Evolutionary conservation across 2,888 invertebrate species (phyloP).

Genomic region (Pseudoips prasinana): DNA sequence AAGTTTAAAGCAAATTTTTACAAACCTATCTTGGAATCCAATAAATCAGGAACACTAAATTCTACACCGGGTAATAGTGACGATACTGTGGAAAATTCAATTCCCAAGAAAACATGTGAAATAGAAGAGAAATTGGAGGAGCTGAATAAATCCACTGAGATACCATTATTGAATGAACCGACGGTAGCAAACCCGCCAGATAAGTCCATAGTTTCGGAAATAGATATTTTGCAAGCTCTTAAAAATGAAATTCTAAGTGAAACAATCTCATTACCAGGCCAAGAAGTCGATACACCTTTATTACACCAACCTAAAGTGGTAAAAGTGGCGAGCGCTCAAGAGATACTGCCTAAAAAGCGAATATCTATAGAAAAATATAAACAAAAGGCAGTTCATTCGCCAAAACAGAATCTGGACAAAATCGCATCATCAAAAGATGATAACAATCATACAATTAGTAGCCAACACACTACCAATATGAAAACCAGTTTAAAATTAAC

Average conservation of each 20-base stretch:
- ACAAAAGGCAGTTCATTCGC: constrained; percentile 46
- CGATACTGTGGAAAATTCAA: too few relatives aligned
- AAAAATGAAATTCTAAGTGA: constrained; percentile 74
- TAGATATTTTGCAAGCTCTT: constrained; percentile 73
- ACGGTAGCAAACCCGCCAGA: constrained; percentile 34
- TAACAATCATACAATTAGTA: not conserved
- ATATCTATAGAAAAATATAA: constrained; percentile 77
- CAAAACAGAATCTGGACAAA: constrained; percentile 26
- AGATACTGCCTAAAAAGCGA: constrained; percentile 61
- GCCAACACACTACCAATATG: constrained; percentile 19
- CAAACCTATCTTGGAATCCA: constrained; percentile 38
- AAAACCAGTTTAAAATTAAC: constrained; percentile 72
- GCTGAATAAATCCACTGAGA: constrained; percentile 39
- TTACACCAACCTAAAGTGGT: constrained; percentile 70
- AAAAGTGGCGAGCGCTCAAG: constrained; percentile 59
- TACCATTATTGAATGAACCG: constrained; percentile 59
- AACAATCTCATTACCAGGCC: constrained; percentile 46
- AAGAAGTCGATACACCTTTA: constrained; percentile 53
- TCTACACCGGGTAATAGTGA: too few relatives aligned
- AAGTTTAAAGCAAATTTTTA: constrained; percentile 58
- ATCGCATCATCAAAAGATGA: constrained; percentile 43
- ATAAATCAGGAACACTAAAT: not conserved
- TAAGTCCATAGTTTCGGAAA: constrained; percentile 60
- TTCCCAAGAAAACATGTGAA: not conserved
- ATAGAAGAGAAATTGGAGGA: constrained; percentile 22